Percentiles rank a stretch among this genome's conserved stretches.
Evolutionary conservation across 2,888 invertebrate genomes (phyloP).

Genomic region (Acanthosepion esculentum): DNA sequence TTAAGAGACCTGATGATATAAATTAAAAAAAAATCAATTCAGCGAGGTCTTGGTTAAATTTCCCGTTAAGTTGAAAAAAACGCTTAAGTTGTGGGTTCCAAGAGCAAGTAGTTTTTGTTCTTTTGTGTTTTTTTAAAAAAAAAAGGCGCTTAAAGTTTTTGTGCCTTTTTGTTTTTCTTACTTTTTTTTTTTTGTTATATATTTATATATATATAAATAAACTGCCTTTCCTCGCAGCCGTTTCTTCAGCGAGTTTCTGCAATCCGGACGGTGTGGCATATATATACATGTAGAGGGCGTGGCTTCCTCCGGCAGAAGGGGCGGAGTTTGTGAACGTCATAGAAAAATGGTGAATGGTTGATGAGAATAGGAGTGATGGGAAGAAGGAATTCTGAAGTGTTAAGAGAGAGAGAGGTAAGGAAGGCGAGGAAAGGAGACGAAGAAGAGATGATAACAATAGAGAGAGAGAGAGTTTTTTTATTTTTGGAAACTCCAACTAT

Average conservation of each 20-base stretch:
- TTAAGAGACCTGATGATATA: background rate
- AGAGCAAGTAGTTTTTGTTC: background rate
- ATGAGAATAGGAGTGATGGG: background rate
- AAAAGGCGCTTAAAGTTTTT: background rate
- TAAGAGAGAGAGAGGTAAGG: background rate
- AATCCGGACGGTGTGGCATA: accelerated
- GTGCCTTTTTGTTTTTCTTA: too few species aligned
- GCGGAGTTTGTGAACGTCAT: background rate
- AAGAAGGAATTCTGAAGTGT: too few species aligned
- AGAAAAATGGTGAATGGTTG: conserved; percentile 7
- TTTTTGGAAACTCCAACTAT: background rate
- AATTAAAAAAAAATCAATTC: background rate
- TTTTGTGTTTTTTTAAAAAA: too few species aligned
- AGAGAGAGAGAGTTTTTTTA: background rate
- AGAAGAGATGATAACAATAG: background rate
- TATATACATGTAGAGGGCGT: background rate
- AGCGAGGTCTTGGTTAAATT: background rate
- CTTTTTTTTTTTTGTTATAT: background rate
- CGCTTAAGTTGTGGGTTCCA: background rate
- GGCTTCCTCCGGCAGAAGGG: background rate
- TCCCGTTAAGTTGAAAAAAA: background rate
- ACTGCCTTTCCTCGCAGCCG: background rate
- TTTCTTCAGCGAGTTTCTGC: background rate
- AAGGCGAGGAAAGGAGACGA: background rate
- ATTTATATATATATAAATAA: background rate